Evolutionary conservation across 2,888 invertebrate species (phyloP).

Genomic region (Autographa pulchrina): DNA sequence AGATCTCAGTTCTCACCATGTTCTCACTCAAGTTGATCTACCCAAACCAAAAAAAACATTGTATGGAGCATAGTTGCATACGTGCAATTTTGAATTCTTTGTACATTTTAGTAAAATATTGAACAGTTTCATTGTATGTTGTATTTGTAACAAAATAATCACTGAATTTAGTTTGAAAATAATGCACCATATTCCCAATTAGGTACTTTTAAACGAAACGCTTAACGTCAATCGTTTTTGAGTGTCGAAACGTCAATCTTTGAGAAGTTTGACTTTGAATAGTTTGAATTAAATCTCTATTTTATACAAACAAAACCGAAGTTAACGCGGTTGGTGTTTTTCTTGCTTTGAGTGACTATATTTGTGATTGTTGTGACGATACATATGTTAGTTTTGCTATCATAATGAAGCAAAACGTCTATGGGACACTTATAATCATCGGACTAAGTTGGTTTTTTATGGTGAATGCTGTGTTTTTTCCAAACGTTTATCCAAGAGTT

Average conservation of each 20-base stretch:
- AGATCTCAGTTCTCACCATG: no score
- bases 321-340: background rate
- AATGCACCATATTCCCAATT: background rate
- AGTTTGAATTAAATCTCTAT: no score
- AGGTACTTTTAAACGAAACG: background rate
- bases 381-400: background rate
- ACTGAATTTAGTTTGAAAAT: no score
- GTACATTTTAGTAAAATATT: no score
- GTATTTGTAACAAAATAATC: no score
- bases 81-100: no score
- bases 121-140: no score
- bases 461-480: slow-evolving; percentile 62
- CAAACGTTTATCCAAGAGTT: slow-evolving; percentile 78
- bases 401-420: slow-evolving; percentile 4
- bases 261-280: no score
- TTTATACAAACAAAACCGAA: background rate
- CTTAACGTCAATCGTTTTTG: background rate
- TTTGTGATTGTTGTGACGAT: background rate
- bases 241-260: background rate
- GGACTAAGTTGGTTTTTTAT: slow-evolving; percentile 26
- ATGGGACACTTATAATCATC: slow-evolving; percentile 17
- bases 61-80: no score
- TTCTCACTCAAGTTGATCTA: no score
- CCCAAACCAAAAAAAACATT: no score
- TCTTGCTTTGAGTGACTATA: background rate